Evolutionary conservation across 2,797 vertebrate species (phyloP).

Genomic region (Lagodon rhomboides): DNA sequence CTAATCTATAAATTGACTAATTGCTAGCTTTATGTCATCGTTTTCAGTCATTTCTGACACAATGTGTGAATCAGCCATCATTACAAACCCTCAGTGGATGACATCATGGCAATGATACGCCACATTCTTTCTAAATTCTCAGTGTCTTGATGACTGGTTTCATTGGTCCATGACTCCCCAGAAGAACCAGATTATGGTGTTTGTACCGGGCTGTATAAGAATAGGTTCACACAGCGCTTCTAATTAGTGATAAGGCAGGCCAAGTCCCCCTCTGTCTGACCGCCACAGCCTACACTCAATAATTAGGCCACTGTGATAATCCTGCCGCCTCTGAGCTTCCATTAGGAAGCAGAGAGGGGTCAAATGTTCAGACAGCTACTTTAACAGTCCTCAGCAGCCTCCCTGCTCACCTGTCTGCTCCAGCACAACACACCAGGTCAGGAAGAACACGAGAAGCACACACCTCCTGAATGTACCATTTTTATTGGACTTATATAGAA

Average conservation of each 20-base stretch:
- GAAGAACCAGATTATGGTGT: constrained; percentile 16
- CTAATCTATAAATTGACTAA: background rate
- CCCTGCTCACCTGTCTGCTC: background rate
- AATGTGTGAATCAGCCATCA: background rate
- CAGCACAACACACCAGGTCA: background rate
- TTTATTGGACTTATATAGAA: constrained; percentile 99
- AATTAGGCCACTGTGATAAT: constrained; percentile 60
- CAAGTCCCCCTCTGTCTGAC: constrained; percentile 24
- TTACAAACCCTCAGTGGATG: background rate
- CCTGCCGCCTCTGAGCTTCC: constrained; percentile 14
- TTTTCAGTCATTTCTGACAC: background rate
- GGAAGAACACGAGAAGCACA: constrained; percentile 71
- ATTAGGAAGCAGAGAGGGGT: constrained; percentile 30
- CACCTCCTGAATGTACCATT: constrained; percentile 90
- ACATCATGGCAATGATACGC: background rate
- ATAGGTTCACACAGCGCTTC: constrained; percentile 31
- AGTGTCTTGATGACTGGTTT: background rate
- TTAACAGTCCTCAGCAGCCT: background rate
- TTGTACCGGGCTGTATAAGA: constrained; percentile 28
- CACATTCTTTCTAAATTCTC: background rate
- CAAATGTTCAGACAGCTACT: constrained; percentile 44
- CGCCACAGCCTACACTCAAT: constrained; percentile 18
- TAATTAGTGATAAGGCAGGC: constrained; percentile 51
- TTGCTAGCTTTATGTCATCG: background rate
- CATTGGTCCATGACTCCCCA: background rate